phyloP scores from a whole-genome alignment of 2,797 vertebrate species.

The Dermochelys coriacea region DNA sequence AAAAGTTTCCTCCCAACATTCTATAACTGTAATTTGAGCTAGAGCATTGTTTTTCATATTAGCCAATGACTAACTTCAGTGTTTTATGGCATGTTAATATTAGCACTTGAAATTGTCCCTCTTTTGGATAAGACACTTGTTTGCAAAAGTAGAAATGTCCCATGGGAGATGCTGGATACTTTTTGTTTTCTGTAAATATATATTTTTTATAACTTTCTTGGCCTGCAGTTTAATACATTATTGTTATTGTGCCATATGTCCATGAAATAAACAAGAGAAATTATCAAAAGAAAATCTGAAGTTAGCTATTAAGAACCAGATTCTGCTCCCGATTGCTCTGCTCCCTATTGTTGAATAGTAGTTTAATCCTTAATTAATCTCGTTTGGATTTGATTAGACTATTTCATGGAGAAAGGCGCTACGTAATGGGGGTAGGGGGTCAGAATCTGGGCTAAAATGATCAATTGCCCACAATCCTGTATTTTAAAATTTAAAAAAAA shows the following conservation, averaged over 20 bases:
- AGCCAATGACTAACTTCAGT: accelerated
- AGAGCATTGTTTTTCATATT: not conserved
- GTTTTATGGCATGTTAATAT: not conserved
- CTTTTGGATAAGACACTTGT: not conserved
- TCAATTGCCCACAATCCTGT: not conserved
- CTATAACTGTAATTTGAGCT: not conserved
- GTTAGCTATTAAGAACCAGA: not conserved
- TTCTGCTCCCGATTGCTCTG: not conserved
- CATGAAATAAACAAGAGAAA: not conserved
- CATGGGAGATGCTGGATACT: not conserved
- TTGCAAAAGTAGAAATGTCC: not conserved
- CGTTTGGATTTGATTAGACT: not conserved
- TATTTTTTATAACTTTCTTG: not conserved
- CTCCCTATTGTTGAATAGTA: not conserved
- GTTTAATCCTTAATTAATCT: not conserved
- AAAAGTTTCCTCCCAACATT: not conserved
- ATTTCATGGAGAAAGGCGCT: not conserved
- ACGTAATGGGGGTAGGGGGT: not conserved
- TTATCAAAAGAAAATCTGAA: not conserved
- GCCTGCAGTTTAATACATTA: accelerated
- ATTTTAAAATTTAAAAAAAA: not conserved
- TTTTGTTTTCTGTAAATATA: not conserved
- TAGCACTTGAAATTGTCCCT: not conserved
- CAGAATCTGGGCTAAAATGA: not conserved
- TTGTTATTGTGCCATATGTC: not conserved